These are phyloP conservation scores for Lycorma delicatula DNA, from an alignment of 1,140 invertebrate genomes.

Conservation along the genomic window DNA sequence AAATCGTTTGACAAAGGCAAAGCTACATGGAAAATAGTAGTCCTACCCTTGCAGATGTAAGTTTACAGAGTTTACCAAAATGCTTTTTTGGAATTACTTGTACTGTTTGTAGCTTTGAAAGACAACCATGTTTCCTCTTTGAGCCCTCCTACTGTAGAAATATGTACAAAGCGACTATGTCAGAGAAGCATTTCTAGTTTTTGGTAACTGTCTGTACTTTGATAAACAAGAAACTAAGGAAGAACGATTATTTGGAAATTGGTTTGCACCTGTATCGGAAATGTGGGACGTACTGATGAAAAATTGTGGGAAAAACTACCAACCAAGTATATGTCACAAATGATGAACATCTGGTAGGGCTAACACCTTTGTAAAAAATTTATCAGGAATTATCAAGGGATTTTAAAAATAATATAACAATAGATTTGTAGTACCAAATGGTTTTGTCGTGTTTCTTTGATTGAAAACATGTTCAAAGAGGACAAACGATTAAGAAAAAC, in stretches of 20 bases:
- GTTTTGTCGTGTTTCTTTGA: slow-evolving; percentile 27
- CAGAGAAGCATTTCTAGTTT: slow-evolving; percentile 30
- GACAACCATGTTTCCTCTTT: slow-evolving; percentile 30
- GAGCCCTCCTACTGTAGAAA: slow-evolving; percentile 21
- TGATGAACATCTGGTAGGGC: neutral
- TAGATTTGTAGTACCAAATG: slow-evolving; percentile 34
- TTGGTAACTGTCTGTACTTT: slow-evolving; percentile 17
- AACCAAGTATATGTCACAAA: neutral
- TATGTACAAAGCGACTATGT: slow-evolving; percentile 30
- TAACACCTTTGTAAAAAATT: slow-evolving; percentile 25
- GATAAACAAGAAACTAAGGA: neutral
- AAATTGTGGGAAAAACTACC: neutral
- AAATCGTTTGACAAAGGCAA: slow-evolving; percentile 5
- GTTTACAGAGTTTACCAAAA: slow-evolving; percentile 11
- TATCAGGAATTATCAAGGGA: slow-evolving; percentile 18
- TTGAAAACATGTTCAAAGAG: slow-evolving; percentile 19
- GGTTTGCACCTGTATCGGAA: neutral
- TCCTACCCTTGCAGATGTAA: slow-evolving; percentile 1
- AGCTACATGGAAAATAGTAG: neutral
- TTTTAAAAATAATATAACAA: slow-evolving; percentile 31
- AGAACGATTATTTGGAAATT: neutral
- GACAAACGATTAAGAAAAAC: slow-evolving; percentile 29
- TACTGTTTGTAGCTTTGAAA: slow-evolving; percentile 25
- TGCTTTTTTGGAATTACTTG: slow-evolving; percentile 24
- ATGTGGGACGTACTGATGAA: neutral